Percentiles rank a stretch among this genome's conserved stretches.
Conservation (phyloP, 2,113 vertebrate species). For the Puffinus mauretanicus region DNA sequence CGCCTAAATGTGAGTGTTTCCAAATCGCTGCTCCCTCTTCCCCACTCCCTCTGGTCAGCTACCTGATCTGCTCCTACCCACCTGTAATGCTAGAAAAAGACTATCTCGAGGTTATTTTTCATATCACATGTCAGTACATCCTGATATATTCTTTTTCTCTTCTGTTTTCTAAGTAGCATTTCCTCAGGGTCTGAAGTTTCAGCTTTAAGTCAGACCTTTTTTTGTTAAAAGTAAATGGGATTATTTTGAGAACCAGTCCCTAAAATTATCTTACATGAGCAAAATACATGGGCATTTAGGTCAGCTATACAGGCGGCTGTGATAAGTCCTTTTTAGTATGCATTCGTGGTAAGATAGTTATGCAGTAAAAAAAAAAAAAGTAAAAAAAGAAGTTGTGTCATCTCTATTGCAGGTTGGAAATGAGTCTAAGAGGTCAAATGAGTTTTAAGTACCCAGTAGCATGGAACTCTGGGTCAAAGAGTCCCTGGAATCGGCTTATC, state of each 20-base stretch:
- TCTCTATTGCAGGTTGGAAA: background rate
- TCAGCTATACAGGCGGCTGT: background rate
- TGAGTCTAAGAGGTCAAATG: background rate
- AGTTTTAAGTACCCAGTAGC: background rate
- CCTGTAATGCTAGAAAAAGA: background rate
- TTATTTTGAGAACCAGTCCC: background rate
- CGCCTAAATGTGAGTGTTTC: background rate
- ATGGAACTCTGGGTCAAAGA: background rate
- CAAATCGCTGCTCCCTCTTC: background rate
- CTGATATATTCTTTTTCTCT: background rate
- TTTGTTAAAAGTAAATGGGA: background rate
- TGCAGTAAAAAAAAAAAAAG: background rate
- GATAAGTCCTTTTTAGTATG: background rate
- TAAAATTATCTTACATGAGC: background rate
- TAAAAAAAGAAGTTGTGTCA: background rate
- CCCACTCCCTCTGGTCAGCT: background rate
- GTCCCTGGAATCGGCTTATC: background rate
- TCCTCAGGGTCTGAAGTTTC: background rate
- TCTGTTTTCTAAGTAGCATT: background rate
- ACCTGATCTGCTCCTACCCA: background rate
- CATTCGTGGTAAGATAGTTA: background rate
- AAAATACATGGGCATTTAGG: background rate
- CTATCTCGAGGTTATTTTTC: background rate
- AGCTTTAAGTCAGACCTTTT: background rate
- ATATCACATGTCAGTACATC: background rate